Percentiles rank a stretch among this genome's conserved stretches.
Conservation (phyloP, 2,888 invertebrate genomes). For the Nephrotoma appendiculata region DNA sequence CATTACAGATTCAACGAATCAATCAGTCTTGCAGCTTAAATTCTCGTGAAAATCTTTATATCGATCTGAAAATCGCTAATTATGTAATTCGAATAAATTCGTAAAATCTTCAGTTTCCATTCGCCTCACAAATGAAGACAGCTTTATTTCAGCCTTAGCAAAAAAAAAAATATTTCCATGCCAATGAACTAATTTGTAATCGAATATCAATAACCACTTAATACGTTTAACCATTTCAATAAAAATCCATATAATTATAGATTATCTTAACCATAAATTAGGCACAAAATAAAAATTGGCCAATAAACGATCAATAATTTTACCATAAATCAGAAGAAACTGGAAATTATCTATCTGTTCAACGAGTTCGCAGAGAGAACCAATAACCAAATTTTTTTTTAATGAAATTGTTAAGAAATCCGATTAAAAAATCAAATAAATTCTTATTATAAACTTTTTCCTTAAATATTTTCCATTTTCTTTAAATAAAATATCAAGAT, state of each 20-base stretch:
- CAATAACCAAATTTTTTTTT: neutral
- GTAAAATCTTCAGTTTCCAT: too few relatives aligned
- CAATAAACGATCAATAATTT: neutral
- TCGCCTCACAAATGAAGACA: too few relatives aligned
- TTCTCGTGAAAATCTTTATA: too few relatives aligned
- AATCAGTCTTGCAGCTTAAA: too few relatives aligned
- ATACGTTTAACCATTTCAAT: neutral
- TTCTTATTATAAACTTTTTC: neutral
- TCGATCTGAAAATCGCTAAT: too few relatives aligned
- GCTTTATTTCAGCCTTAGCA: too few relatives aligned
- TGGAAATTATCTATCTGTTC: neutral
- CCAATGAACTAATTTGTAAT: neutral
- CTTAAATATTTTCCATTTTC: neutral
- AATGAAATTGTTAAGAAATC: neutral
- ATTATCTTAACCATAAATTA: neutral
- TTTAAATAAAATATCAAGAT: neutral
- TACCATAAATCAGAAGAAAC: neutral
- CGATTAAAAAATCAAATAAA: neutral
- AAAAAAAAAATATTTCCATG: neutral
- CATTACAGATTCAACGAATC: too few relatives aligned
- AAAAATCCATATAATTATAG: neutral
- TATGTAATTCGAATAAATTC: too few relatives aligned
- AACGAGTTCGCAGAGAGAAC: neutral
- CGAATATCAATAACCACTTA: neutral
- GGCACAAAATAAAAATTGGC: neutral